Percentiles rank a stretch among this genome's conserved stretches.
Conservation (phyloP, 2,113 vertebrate genomes). For the Cichladusa arquata region DNA sequence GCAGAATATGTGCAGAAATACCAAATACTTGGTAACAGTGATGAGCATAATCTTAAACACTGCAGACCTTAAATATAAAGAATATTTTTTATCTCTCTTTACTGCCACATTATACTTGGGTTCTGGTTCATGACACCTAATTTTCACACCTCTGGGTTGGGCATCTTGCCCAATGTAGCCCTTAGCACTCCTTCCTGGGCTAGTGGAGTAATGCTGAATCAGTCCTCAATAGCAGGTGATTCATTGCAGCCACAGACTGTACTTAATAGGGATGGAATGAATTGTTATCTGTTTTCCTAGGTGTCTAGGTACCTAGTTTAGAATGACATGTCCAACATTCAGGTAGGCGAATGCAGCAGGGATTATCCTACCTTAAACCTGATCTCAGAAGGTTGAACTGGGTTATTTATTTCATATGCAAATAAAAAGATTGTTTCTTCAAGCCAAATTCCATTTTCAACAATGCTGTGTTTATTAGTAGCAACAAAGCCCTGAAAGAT, state of each 20-base stretch:
- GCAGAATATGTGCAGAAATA: neutral
- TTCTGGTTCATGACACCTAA: neutral
- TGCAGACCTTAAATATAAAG: neutral
- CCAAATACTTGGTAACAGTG: neutral
- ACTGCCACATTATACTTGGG: neutral
- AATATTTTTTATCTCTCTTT: neutral
- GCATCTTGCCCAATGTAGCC: neutral
- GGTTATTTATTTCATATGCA: neutral
- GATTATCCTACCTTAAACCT: neutral
- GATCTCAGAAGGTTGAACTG: neutral
- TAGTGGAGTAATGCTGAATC: neutral
- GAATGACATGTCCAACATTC: neutral
- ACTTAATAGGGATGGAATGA: neutral
- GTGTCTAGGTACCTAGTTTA: neutral
- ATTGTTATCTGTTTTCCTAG: neutral
- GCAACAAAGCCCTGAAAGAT: neutral
- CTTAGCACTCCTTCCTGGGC: neutral
- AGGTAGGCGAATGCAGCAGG: neutral
- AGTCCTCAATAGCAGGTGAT: neutral
- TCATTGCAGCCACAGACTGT: slow-evolving; percentile 11
- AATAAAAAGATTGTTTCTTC: neutral
- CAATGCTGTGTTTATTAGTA: neutral
- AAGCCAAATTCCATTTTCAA: neutral
- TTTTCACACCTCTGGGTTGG: neutral
- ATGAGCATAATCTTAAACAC: neutral